Evolutionary conservation across 2,113 vertebrate genomes (phyloP).

Genomic region (Ramphastos sulfuratus): DNA sequence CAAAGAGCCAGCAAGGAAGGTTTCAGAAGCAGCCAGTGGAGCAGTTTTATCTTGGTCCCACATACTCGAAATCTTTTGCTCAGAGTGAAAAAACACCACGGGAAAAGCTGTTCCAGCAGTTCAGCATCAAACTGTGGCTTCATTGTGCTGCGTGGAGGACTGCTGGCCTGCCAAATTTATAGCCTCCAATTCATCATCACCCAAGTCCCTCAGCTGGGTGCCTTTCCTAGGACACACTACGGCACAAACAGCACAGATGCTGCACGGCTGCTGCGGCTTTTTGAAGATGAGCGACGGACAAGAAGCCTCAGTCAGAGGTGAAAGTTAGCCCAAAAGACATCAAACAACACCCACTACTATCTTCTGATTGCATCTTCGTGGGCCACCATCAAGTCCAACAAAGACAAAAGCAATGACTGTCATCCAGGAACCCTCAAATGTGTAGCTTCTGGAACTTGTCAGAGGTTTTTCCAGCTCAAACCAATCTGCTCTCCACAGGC

Average conservation of each 20-base stretch:
- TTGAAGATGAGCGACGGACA: rapidly evolving
- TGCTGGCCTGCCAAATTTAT: background rate
- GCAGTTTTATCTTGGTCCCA: background rate
- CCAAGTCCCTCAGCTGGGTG: background rate
- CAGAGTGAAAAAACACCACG: background rate
- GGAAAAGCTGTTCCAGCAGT: background rate
- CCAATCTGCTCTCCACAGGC: conserved; percentile 22
- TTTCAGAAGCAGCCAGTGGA: background rate
- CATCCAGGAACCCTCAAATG: background rate
- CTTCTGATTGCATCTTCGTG: background rate
- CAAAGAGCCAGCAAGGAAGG: background rate
- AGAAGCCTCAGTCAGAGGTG: background rate
- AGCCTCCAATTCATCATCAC: background rate
- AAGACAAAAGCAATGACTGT: background rate
- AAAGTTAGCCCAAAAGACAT: background rate
- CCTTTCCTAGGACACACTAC: background rate
- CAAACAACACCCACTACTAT: background rate
- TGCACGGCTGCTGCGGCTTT: background rate
- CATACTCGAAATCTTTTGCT: background rate
- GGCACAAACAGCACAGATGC: background rate
- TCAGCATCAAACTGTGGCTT: background rate
- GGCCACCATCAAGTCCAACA: background rate
- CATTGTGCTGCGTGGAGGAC: background rate
- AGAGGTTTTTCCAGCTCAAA: conserved; percentile 34
- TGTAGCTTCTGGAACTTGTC: conserved; percentile 7